phyloP scores from a whole-genome alignment of 2,797 vertebrate genomes.

The Staurois parvus region DNA sequence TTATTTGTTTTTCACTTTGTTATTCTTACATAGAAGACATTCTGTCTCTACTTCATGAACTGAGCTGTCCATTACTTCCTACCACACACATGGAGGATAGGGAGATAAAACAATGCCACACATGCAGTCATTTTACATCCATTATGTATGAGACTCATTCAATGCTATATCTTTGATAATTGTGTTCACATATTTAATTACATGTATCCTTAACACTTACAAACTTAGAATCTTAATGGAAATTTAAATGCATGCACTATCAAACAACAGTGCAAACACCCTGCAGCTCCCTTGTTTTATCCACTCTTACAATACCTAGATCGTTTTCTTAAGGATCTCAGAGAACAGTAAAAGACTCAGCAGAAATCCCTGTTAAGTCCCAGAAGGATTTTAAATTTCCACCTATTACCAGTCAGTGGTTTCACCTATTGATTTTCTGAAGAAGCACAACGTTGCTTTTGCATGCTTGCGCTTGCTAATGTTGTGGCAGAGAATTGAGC shows the following conservation, averaged over 20 bases:
- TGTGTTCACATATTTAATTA: slow-evolving; percentile 48
- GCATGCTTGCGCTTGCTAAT: slow-evolving; percentile 26
- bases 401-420: slow-evolving; percentile 53
- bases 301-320: slow-evolving; percentile 28
- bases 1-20: slow-evolving; percentile 29
- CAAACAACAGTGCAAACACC: slow-evolving; percentile 40
- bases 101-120: slow-evolving; percentile 29
- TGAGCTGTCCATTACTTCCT: slow-evolving; percentile 27
- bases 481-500: not conserved
- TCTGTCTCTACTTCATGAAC: slow-evolving; percentile 18
- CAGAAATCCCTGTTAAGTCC: slow-evolving; percentile 46
- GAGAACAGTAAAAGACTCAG: slow-evolving; percentile 48
- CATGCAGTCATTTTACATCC: slow-evolving; percentile 14
- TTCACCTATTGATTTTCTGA: slow-evolving; percentile 56
- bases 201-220: slow-evolving; percentile 34
- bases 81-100: slow-evolving; percentile 23
- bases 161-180: slow-evolving; percentile 25
- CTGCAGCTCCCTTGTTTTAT: slow-evolving; percentile 20
- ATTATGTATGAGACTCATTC: slow-evolving; percentile 32
- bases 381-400: slow-evolving; percentile 53
- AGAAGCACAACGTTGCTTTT: slow-evolving; percentile 25
- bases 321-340: slow-evolving; percentile 48
- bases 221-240: slow-evolving; percentile 38
- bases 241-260: slow-evolving; percentile 32
- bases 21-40: slow-evolving; percentile 44